phyloP scores from a whole-genome alignment of 2,113 vertebrate genomes.

The Lagenorhynchus albirostris region DNA sequence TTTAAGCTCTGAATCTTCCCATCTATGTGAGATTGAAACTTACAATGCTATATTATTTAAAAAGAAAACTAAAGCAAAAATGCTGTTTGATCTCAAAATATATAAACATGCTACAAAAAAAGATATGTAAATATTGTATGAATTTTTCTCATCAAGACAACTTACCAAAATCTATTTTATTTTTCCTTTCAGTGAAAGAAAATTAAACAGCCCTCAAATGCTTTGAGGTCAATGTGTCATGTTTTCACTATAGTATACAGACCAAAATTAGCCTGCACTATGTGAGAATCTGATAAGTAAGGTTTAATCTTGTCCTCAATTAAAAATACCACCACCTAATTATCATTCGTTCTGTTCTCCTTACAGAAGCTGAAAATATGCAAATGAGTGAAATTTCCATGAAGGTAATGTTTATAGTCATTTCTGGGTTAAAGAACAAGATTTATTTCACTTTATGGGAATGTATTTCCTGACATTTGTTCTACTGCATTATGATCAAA shows the following conservation, averaged over 20 bases:
- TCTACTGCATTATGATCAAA: conserved; percentile 76
- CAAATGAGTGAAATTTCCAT: conserved; percentile 63
- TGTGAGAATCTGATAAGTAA: conserved; percentile 17
- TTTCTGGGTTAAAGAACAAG: conserved; percentile 74
- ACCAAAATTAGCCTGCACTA: conserved; percentile 2
- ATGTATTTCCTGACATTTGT: conserved; percentile 82
- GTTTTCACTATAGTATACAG: conserved; percentile 2
- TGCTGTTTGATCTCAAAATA: not conserved
- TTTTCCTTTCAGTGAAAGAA: conserved; percentile 18
- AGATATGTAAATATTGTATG: not conserved
- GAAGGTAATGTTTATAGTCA: conserved; percentile 77
- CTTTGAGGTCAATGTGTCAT: conserved; percentile 19
- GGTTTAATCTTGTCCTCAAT: conserved; percentile 57
- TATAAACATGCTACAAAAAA: not conserved
- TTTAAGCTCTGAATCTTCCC: not conserved
- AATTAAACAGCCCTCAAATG: conserved; percentile 5
- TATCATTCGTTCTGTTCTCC: conserved; percentile 49
- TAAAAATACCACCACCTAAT: conserved; percentile 54
- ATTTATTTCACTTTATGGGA: conserved; percentile 75
- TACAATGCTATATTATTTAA: not conserved
- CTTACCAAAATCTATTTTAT: not conserved
- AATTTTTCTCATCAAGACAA: not conserved
- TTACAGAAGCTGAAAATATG: conserved; percentile 53
- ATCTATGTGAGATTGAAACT: not conserved
- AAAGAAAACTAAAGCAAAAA: not conserved